Evolutionary conservation across 2,797 vertebrate genomes (phyloP).

Genomic region (Sibirionetta formosa): DNA sequence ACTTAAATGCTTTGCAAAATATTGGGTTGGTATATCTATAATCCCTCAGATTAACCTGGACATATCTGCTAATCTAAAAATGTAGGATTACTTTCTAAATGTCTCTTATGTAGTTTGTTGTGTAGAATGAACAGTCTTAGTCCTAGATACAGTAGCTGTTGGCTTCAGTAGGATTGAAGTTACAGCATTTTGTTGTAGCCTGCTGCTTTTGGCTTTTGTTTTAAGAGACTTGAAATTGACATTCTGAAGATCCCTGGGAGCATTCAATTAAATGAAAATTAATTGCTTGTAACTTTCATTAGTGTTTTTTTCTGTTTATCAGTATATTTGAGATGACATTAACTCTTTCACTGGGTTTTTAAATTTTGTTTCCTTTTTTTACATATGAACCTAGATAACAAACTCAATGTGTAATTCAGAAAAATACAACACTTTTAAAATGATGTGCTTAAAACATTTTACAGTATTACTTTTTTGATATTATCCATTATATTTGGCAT

Average conservation of each 20-base stretch:
- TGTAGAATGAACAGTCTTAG: neutral
- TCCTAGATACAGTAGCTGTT: neutral
- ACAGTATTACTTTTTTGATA: neutral
- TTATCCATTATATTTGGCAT: neutral
- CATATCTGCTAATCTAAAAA: neutral
- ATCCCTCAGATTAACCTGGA: slow-evolving; percentile 37
- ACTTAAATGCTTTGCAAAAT: slow-evolving; percentile 58
- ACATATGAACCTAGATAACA: neutral
- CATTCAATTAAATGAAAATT: neutral
- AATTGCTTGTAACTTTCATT: neutral
- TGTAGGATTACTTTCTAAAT: neutral
- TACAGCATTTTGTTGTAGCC: neutral
- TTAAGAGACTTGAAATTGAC: neutral
- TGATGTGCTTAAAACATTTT: neutral
- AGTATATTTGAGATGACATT: neutral
- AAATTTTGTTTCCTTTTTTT: neutral
- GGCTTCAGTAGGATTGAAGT: neutral
- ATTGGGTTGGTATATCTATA: slow-evolving; percentile 53
- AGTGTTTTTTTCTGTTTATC: neutral
- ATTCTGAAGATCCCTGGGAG: neutral
- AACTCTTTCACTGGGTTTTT: neutral
- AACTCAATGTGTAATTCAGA: neutral
- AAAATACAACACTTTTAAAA: neutral
- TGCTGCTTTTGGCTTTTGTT: neutral
- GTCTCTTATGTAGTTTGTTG: neutral